These are phyloP conservation scores for Sinotaia quadrata DNA, from an alignment of 2,888 invertebrate genomes.

Conservation along the genomic window DNA sequence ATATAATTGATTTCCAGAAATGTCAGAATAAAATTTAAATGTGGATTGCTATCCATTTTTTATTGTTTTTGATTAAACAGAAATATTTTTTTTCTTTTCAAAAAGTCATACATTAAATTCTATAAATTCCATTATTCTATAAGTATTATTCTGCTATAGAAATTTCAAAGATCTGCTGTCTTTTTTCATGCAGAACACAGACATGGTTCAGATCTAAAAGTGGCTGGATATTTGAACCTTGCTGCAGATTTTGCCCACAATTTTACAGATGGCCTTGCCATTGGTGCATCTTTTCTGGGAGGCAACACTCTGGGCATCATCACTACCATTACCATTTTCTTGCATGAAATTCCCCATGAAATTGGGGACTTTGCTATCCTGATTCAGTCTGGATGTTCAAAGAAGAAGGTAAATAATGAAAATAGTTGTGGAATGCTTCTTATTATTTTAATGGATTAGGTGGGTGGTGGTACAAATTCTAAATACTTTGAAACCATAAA, in stretches of 20 bases:
- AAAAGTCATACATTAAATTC: no score
- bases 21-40: no score
- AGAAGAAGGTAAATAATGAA: slow-evolving; percentile 80
- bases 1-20: no score
- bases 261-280: slow-evolving; percentile 98
- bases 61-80: no score
- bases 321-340: slow-evolving; percentile 94
- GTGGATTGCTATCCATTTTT: no score
- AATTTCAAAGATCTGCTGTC: neutral
- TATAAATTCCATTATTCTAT: no score
- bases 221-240: slow-evolving; percentile 94
- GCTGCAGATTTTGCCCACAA: slow-evolving; percentile 99
- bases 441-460: neutral
- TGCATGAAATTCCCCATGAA: slow-evolving; percentile 99
- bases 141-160: no score
- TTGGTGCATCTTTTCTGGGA: slow-evolving; percentile 96
- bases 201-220: slow-evolving; percentile 76
- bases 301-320: slow-evolving; percentile 81
- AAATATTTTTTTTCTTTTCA: no score
- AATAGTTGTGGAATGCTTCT: neutral
- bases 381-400: slow-evolving; percentile 95
- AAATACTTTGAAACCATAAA: no score
- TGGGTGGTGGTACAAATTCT: neutral
- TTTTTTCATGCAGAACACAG: slow-evolving; percentile 9
- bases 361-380: slow-evolving; percentile 99